phyloP scores from a whole-genome alignment of 2,888 invertebrate species.

The Drosophila neonasuta region DNA sequence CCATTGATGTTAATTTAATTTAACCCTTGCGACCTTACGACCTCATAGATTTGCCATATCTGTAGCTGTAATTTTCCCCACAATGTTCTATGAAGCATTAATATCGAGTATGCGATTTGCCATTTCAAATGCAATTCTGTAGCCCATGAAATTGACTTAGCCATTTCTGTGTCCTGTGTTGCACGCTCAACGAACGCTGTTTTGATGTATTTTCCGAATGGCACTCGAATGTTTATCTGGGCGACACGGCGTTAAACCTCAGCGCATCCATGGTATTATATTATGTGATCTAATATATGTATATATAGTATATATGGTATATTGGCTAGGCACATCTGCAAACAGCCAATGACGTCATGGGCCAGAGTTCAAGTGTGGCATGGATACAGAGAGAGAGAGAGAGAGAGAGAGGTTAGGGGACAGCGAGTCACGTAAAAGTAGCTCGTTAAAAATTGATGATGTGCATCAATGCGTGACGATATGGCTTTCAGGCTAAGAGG shows the following conservation, averaged over 20 bases:
- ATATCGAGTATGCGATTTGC: conserved; percentile 2
- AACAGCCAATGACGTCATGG: conserved; percentile 53
- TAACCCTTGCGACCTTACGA: neutral
- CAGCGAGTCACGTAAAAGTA: conserved; percentile 61
- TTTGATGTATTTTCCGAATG: conserved; percentile 46
- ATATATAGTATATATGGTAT: conserved; percentile 4
- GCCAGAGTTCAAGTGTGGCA: neutral
- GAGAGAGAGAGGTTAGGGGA: neutral
- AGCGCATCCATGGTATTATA: conserved; percentile 27
- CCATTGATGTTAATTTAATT: neutral
- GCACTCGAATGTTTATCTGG: conserved; percentile 33
- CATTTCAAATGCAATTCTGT: conserved; percentile 19
- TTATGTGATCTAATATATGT: conserved; percentile 28
- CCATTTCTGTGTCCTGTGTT: conserved; percentile 7
- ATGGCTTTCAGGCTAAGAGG: conserved; percentile 33
- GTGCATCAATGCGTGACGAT: conserved; percentile 66
- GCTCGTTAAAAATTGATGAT: conserved; percentile 74
- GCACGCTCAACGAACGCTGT: conserved; percentile 19
- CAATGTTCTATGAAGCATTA: neutral
- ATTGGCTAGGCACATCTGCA: conserved; percentile 24
- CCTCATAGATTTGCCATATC: neutral
- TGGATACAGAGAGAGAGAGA: neutral
- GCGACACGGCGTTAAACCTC: conserved; percentile 41
- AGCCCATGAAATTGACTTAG: conserved; percentile 32
- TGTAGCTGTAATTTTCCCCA: neutral